Evolutionary conservation across 23 tunicate genomes (phyloP), one percentile per base, ranked within the genome.

Genomic region (Halocynthia roretzi): DNA sequence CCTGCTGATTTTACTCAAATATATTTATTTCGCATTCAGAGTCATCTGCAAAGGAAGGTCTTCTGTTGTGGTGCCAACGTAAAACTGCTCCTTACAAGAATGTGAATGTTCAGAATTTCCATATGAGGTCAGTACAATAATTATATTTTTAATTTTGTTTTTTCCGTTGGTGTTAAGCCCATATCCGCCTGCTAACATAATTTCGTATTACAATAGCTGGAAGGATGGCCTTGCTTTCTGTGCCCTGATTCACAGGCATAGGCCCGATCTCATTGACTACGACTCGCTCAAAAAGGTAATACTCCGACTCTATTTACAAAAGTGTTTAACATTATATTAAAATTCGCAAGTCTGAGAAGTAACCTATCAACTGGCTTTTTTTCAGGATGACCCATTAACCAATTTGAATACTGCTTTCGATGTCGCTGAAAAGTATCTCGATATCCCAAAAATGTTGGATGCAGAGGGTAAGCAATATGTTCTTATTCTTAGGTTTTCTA

Each of bases 221-320:
- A 96, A 96, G 64, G 99, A 96, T 76, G 99, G 99, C 65, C 84
- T 96, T 60, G 99, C 99, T 48, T 96, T 96, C 96, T 96, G 99
- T 78, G 99, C 96, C 56, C 77, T 96, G 54, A 96, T 96, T 56
- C 99, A 96, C 69, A 87, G 99, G 20, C 99, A 96, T 70, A 80
- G 99, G 67, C 99, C 99, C 31, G 99, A 96, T 55, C 80, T 96
- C 17, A 96, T 96, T 63, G 96, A 96, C 67, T 96, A 89, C 74
- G 86, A 90, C 81, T 86, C 80, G 69, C 78, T 96, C 61, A 81
- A 96, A 65, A 91, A 91, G 96, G 99, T 96, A 54, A n/a, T 2
- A n/a, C 63, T 14, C 4, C 17, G 63, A 56, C n/a, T n/a, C n/a
- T n/a, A n/a, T n/a, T n/a, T n/a, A n/a, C n/a, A n/a, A n/a, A n/a